phyloP scores from a whole-genome alignment of 2,888 invertebrate species.

The Merodon equestris region DNA sequence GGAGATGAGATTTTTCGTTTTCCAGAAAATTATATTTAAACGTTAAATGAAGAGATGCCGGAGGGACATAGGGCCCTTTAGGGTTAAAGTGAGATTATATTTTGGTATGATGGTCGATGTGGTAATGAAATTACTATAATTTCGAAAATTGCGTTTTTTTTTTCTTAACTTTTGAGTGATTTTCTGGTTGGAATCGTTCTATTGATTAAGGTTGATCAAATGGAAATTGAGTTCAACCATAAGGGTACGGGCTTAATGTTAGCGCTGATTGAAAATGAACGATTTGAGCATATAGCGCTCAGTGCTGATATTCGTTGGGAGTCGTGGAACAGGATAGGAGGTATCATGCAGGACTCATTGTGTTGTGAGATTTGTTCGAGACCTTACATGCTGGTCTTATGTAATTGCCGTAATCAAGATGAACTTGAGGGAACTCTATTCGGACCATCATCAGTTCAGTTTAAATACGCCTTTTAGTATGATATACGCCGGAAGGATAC shows the following conservation, averaged over 20 bases:
- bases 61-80: constrained; percentile 42
- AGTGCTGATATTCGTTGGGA: too few relatives aligned
- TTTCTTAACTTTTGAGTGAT: constrained; percentile 14
- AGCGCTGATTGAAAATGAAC: constrained; percentile 1
- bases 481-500: too few relatives aligned
- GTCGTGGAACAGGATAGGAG: too few relatives aligned
- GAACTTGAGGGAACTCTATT: too few relatives aligned
- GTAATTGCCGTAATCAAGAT: too few relatives aligned
- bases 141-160: constrained; percentile 55
- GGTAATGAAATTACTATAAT: constrained; percentile 66
- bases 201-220: constrained; percentile 43
- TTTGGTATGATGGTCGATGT: constrained; percentile 25
- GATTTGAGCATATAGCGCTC: too few relatives aligned
- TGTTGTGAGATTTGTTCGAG: too few relatives aligned
- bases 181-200: constrained; percentile 27
- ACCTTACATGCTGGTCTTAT: too few relatives aligned
- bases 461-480: too few relatives aligned
- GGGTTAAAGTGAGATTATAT: constrained; percentile 35
- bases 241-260: constrained; percentile 20
- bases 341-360: too few relatives aligned
- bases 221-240: too few relatives aligned
- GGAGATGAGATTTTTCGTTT: constrained; percentile 23
- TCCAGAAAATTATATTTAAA: constrained; percentile 54
- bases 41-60: constrained; percentile 31
- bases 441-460: too few relatives aligned